Evolutionary conservation across 2,113 vertebrate species (phyloP).

Genomic region (Chaenocephalus aceratus): DNA sequence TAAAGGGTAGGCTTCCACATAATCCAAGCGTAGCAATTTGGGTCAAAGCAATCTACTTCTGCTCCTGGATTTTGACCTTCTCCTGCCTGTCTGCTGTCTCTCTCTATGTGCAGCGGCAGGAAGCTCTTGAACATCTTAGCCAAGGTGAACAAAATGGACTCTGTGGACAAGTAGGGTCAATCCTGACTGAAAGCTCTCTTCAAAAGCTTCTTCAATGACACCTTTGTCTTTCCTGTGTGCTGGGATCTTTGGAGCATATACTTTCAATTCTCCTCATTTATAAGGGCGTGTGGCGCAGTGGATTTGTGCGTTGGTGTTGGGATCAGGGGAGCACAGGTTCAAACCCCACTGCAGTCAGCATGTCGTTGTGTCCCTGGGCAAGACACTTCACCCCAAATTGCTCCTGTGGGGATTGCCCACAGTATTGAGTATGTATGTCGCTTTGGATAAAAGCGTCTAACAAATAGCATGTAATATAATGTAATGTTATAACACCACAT

Average conservation of each 20-base stretch:
- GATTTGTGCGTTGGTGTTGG: no score
- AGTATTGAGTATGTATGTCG: no score
- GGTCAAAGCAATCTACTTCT: neutral
- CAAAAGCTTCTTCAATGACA: neutral
- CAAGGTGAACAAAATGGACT: constrained; percentile 8
- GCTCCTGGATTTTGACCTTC: neutral
- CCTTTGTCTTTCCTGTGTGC: neutral
- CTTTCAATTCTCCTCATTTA: neutral
- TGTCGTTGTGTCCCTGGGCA: no score
- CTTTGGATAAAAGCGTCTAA: no score
- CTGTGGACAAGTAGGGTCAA: constrained; percentile 1
- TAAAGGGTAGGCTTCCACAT: neutral
- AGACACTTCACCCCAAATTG: no score
- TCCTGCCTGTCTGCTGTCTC: neutral
- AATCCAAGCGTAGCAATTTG: neutral
- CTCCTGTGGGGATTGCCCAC: no score
- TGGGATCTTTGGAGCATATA: neutral
- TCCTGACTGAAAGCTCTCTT: neutral
- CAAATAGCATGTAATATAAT: no score
- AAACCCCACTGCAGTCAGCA: no score
- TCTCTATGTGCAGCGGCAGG: neutral
- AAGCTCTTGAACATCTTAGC: neutral
- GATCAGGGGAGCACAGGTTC: no score
- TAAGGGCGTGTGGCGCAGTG: no score
- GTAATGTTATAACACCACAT: neutral